Percentiles rank a stretch among this genome's conserved stretches.
Evolutionary conservation across 2,113 vertebrate genomes (phyloP).

Genomic region (Ivindomyrus marchei): DNA sequence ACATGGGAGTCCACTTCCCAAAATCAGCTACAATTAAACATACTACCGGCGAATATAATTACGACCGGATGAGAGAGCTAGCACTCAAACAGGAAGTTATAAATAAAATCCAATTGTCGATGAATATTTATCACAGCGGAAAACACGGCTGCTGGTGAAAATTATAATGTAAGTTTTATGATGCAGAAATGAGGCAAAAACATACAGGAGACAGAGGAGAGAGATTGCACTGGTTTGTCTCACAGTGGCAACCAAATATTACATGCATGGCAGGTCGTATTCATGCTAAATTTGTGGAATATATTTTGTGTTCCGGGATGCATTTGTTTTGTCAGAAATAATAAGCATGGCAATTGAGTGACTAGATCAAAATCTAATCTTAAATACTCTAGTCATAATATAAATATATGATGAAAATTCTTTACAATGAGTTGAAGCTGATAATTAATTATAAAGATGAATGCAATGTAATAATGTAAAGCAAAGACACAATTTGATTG

Average conservation of each 20-base stretch:
- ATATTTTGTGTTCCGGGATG: not conserved
- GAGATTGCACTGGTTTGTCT: not conserved
- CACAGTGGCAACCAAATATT: not conserved
- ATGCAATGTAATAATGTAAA: not conserved
- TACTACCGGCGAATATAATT: not conserved
- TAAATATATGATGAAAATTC: not conserved
- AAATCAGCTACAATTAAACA: not conserved
- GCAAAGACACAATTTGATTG: not conserved
- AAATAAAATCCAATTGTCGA: not conserved
- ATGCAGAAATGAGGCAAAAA: not conserved
- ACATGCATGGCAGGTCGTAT: not conserved
- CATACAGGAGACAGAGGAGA: not conserved
- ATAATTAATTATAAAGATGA: not conserved
- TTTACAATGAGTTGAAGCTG: not conserved
- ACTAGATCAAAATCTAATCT: not conserved
- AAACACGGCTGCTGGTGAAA: too few relatives aligned
- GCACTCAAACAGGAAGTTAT: not conserved
- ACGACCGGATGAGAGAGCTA: not conserved
- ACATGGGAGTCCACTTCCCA: not conserved
- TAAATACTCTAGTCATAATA: not conserved
- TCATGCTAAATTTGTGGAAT: not conserved
- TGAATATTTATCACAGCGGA: not conserved
- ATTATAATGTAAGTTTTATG: not conserved
- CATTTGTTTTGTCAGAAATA: not conserved
- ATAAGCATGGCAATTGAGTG: not conserved